Evolutionary conservation across 1,140 invertebrate species (phyloP).

Genomic region (Aethina tumida): DNA sequence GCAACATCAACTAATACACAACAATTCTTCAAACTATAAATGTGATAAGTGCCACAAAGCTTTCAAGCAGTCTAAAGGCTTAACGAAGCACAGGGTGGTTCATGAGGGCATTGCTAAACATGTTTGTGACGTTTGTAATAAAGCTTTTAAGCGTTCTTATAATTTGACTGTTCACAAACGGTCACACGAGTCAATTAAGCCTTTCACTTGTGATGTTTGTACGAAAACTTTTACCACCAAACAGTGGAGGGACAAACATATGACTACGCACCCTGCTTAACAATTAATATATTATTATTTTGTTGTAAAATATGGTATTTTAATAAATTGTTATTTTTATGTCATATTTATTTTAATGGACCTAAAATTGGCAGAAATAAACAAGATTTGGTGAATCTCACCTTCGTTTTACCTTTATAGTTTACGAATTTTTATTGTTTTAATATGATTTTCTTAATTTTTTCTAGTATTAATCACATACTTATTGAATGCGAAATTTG

Average conservation of each 20-base stretch:
- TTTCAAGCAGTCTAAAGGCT: constrained; percentile 12
- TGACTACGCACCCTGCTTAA: constrained; percentile 7
- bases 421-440: no score
- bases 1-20: no score
- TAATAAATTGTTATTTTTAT: no score
- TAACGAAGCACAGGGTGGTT: constrained; percentile 13
- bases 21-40: no score
- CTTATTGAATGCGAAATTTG: not conserved
- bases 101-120: constrained; percentile 9
- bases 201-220: constrained; percentile 48
- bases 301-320: no score
- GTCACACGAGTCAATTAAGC: constrained; percentile 60
- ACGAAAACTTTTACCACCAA: constrained; percentile 32
- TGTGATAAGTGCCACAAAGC: constrained; percentile 48
- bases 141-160: constrained; percentile 30
- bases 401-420: no score
- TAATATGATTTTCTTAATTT: no score
- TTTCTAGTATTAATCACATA: no score
- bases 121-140: constrained; percentile 15
- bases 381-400: no score
- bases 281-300: no score
- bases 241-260: constrained; percentile 14
- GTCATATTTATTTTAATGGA: no score
- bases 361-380: no score
- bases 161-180: constrained; percentile 39